phyloP scores from a whole-genome alignment of 1,140 invertebrate genomes.

The Heliconius congener region DNA sequence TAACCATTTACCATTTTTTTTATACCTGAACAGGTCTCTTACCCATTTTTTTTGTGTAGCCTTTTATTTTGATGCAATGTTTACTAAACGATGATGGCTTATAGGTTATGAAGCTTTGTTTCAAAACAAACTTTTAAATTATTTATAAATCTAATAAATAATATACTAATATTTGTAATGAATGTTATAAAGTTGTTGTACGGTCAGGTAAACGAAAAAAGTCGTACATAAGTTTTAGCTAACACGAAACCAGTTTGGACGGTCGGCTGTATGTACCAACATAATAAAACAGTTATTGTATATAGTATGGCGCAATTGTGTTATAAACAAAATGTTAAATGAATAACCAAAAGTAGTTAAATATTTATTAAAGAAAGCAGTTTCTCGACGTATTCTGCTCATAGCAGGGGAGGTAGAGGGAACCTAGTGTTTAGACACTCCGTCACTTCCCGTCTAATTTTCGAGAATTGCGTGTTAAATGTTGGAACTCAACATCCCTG shows the following conservation, averaged over 20 bases:
- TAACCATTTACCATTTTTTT: conserved; percentile 56
- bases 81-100: conserved; percentile 54
- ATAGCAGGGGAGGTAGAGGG: no score
- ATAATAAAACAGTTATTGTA: conserved; percentile 12
- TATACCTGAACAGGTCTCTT: conserved; percentile 63
- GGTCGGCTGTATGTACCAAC: conserved; percentile 26
- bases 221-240: conserved; percentile 44
- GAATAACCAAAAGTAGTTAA: neutral
- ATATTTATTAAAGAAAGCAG: neutral
- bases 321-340: conserved; percentile 1
- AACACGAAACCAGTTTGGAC: conserved; percentile 54
- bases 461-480: no score
- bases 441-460: no score
- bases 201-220: conserved; percentile 30
- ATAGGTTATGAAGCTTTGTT: conserved; percentile 37
- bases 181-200: conserved; percentile 12
- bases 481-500: no score
- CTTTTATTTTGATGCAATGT: conserved; percentile 67
- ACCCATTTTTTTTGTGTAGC: conserved; percentile 69
- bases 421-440: no score
- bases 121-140: conserved; percentile 25
- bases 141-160: no score
- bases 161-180: no score
- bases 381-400: neutral
- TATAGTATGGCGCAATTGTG: neutral